Percentiles rank a stretch among this genome's conserved stretches.
These are phyloP conservation scores for Hemiprocne comata DNA, from an alignment of 2,113 vertebrate species.

Conservation along the genomic window DNA sequence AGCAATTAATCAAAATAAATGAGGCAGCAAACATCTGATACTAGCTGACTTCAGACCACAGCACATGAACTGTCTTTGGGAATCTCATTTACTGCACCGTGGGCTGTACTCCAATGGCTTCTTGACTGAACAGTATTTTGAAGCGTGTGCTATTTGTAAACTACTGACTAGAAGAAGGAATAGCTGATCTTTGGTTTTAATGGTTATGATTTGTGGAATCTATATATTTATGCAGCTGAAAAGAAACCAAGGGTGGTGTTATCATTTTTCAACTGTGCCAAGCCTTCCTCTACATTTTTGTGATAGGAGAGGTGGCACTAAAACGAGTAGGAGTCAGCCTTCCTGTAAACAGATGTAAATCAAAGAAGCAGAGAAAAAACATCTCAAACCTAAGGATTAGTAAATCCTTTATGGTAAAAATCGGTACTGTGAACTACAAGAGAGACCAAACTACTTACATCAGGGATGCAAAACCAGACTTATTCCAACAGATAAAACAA, in stretches of 20 bases:
- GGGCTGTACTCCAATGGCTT: not conserved
- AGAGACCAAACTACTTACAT: not conserved
- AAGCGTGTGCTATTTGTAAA: not conserved
- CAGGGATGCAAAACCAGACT: not conserved
- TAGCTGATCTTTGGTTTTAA: not conserved
- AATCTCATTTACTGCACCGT: not conserved
- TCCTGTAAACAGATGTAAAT: not conserved
- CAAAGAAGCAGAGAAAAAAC: not conserved
- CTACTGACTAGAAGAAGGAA: not conserved
- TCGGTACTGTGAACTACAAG: not conserved
- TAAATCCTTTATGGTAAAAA: not conserved
- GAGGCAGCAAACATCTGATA: conserved; percentile 43
- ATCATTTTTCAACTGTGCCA: not conserved
- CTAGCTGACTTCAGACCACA: not conserved
- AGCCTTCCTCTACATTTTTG: not conserved
- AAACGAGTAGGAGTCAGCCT: not conserved
- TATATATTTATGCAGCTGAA: not conserved
- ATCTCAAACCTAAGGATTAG: not conserved
- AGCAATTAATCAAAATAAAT: conserved; percentile 66
- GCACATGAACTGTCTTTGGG: not conserved
- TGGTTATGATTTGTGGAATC: not conserved
- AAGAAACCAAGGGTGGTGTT: not conserved
- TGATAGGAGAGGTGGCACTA: not conserved
- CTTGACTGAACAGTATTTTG: not conserved
- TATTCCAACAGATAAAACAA: not conserved